Evolutionary conservation across 2,888 invertebrate genomes (phyloP), one percentile per base, ranked within the genome.

Genomic region (Xestoiulus laeticollis): DNA sequence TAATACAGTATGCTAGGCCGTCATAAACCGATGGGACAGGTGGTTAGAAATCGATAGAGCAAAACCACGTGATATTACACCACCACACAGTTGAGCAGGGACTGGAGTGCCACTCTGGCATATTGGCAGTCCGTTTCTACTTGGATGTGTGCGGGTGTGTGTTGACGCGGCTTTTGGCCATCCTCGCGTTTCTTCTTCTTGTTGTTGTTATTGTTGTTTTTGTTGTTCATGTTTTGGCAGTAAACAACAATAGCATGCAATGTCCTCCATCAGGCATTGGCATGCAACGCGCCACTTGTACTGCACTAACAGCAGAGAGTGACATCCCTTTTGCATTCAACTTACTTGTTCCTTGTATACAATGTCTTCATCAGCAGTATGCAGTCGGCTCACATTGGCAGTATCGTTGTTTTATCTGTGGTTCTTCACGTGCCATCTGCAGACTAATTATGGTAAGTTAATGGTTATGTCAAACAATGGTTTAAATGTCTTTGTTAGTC

Each of bases 31-130:
- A 85, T 85, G 85, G 85, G 85, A 85, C 85, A 85, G 85, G 85
- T 85, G 85, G 85, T 85, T 85, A 85, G 85, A 85, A 85, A 85
- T 85, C 85, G 85, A 85, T 85, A 43, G 78, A 78, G 38, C 85
- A 12, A 12, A n/a, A n/a, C 85, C 85, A 85, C 85, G 85, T 85
- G 85, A 85, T 38, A 22, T n/a, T 26, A 33, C 33, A 85, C 22
- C 22, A n/a, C 32, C 82, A 82, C 82, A 82, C 19, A 82, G 48
- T 48, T 19, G 48, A 48, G 78, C 78, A n/a, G 78, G 78, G 14
- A 26, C 30, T 78, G 78, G 44, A 85, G 44, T 44, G 85, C 85
- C 85, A 85, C 85, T 85, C 85, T 85, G 38, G 85, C 85, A 85
- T 44, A 85, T 44, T 85, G 38, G 85, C 85, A 85, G 85, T 38